A percentile compares a stretch with the other conserved stretches of the same genome.
phyloP scores from a whole-genome alignment of 2,888 invertebrate species.

The Mythimna impura region DNA sequence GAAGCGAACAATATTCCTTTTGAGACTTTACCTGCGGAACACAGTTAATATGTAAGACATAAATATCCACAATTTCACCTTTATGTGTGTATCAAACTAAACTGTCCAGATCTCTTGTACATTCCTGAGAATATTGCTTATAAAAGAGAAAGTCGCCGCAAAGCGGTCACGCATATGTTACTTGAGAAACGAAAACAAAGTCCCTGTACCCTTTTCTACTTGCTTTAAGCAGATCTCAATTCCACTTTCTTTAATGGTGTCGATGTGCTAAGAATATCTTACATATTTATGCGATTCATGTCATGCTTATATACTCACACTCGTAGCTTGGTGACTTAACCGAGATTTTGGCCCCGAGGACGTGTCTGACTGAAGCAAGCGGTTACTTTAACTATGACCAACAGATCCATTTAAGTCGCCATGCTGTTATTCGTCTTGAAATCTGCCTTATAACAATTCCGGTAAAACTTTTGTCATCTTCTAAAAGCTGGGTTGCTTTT shows the following conservation, averaged over 20 bases:
- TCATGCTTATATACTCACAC: conserved; percentile 62
- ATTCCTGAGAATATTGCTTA: conserved; percentile 25
- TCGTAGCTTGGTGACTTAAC: conserved; percentile 57
- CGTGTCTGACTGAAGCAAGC: conserved; percentile 67
- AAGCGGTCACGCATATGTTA: conserved; percentile 54
- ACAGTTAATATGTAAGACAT: neutral
- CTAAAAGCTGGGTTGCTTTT: conserved; percentile 49
- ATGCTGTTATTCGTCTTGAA: conserved; percentile 51
- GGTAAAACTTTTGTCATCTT: conserved; percentile 47
- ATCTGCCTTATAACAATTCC: conserved; percentile 64
- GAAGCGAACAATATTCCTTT: neutral
- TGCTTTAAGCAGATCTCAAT: conserved; percentile 32
- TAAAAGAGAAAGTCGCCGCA: conserved; percentile 59
- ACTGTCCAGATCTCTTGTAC: conserved; percentile 19
- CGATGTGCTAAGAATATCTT: conserved; percentile 42
- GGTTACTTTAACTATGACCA: conserved; percentile 63
- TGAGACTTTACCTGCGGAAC: neutral
- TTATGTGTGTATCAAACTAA: neutral
- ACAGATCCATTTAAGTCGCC: conserved; percentile 68
- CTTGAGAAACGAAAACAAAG: conserved; percentile 50
- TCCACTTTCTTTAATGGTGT: conserved; percentile 44
- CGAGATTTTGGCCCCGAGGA: conserved; percentile 52
- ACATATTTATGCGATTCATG: conserved; percentile 52
- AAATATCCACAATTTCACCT: neutral
- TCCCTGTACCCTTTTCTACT: conserved; percentile 35